Evolutionary conservation across 2,797 vertebrate species (phyloP), one percentile per base, ranked within the genome.

Genomic region (Chaunax sp.): DNA sequence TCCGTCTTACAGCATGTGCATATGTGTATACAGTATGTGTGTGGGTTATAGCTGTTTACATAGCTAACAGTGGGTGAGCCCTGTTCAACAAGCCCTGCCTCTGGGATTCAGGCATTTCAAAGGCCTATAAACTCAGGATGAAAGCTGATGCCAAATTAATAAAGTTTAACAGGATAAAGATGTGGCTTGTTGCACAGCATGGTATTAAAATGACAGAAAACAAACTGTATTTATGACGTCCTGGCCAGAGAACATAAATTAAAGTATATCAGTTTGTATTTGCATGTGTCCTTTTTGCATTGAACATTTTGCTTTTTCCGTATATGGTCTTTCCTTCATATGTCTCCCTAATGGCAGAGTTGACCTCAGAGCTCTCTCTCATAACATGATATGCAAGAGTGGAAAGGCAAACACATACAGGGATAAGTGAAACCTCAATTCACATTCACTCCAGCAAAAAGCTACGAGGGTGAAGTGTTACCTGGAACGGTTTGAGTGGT

Each of bases 131-230:
- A 88, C 61, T 72, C 38, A 51, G 78, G 83, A 91, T 89, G 70
- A 91, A 91, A 85, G 83, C 72, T 82, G 52, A 70, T 70, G 85
- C 85, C 87, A 91, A 92, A 92, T 91, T 87, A 91, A 92, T 88
- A 89, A 90, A 88, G 52, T 71, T 77, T 85, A 89, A 91, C 68
- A 71, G 75, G 72, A 85, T 89, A 88, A 90, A 91, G 62, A 81
- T 90, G 88, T 79, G 77, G 69, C 79, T 82, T 56, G 58, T 89
- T 88, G 68, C 68, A 60, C 69, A 73, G 77, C 66, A 44, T 57
- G 71, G 51, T 64, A 70, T 78, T 81, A 64, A 84, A 83, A 80
- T 77, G 58, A 86, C 74, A 82, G 33, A 75, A 66, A 84, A 78
- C 56, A 57, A 75, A 77, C 60, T 67, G 28, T 60, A 38, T 86